phyloP scores from a whole-genome alignment of 2,113 vertebrate species.

The Myotis brandtii region DNA sequence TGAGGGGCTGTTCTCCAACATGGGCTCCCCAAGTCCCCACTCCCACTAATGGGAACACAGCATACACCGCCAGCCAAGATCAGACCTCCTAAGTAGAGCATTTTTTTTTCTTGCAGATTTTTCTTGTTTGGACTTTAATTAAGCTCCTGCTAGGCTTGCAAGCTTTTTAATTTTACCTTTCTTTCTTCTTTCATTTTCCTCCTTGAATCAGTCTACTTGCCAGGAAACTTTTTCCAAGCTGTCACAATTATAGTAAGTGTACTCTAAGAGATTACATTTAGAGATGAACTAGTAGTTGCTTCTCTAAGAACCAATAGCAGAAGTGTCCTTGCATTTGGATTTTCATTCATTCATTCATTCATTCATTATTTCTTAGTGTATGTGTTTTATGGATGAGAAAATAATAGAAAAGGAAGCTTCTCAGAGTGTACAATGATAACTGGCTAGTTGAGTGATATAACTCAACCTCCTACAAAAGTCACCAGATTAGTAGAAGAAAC shows the following conservation, averaged over 20 bases:
- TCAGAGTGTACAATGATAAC: neutral
- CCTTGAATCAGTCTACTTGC: conserved; percentile 73
- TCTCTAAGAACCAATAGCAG: conserved; percentile 22
- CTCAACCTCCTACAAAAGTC: neutral
- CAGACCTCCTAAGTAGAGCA: conserved; percentile 77
- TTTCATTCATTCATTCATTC: neutral
- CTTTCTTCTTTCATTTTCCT: conserved; percentile 62
- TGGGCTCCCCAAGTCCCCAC: conserved; percentile 60
- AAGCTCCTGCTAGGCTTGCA: conserved; percentile 83
- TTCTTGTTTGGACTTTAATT: conserved; percentile 86
- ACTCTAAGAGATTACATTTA: conserved; percentile 74
- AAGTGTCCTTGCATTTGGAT: conserved; percentile 63
- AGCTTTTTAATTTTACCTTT: conserved; percentile 72
- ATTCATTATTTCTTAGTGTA: neutral
- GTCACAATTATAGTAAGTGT: conserved; percentile 73
- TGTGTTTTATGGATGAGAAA: conserved; percentile 1
- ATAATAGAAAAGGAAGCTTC: conserved; percentile 1
- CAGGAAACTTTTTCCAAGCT: conserved; percentile 76
- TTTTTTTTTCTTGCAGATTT: conserved; percentile 81
- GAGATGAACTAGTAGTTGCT: conserved; percentile 56
- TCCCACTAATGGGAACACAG: conserved; percentile 66
- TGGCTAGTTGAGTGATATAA: neutral
- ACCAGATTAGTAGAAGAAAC: neutral
- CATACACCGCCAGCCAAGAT: conserved; percentile 73
- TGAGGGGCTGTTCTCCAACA: conserved; percentile 78